A percentile compares a stretch with the other conserved stretches of the same genome.
These are phyloP conservation scores for Mola mola DNA, from an alignment of 2,113 vertebrate genomes.

Conservation along the genomic window DNA sequence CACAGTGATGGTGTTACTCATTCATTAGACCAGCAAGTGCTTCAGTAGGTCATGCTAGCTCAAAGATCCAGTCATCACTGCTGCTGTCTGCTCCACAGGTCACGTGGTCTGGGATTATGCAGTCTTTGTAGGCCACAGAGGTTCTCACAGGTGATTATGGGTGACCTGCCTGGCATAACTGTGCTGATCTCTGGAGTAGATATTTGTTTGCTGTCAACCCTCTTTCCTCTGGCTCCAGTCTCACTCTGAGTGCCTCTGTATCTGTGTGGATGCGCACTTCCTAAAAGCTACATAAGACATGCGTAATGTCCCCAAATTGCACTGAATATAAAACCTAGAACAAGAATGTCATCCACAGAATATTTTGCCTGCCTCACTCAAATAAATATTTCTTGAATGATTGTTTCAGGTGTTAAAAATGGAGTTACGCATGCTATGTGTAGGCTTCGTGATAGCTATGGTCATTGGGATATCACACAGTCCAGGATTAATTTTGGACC, in stretches of 20 bases:
- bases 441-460: slow-evolving; percentile 61
- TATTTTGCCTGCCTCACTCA: slow-evolving; percentile 8
- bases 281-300: slow-evolving; percentile 57
- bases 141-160: slow-evolving; percentile 82
- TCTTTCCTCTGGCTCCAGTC: slow-evolving; percentile 35
- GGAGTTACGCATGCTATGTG: slow-evolving; percentile 52
- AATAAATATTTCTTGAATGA: slow-evolving; percentile 26
- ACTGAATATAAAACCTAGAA: slow-evolving; percentile 44
- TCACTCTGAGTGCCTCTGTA: slow-evolving; percentile 31
- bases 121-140: slow-evolving; percentile 74
- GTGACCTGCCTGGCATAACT: slow-evolving; percentile 61
- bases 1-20: slow-evolving; percentile 7
- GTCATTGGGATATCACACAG: slow-evolving; percentile 24
- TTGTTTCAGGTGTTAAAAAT: slow-evolving; percentile 32
- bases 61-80: slow-evolving; percentile 69
- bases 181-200: slow-evolving; percentile 65
- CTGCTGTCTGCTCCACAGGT: slow-evolving; percentile 81
- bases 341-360: slow-evolving; percentile 5
- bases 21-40: slow-evolving; percentile 19
- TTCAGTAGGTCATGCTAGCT: slow-evolving; percentile 32
- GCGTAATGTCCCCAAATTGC: slow-evolving; percentile 7
- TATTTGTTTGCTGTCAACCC: slow-evolving; percentile 67
- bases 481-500: slow-evolving; percentile 22
- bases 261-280: slow-evolving; percentile 60
- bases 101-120: slow-evolving; percentile 74